Evolutionary conservation across 53 echinoderm and acorn worm genomes (phyloP).

Genomic region (Mesocentrotus franciscanus): DNA sequence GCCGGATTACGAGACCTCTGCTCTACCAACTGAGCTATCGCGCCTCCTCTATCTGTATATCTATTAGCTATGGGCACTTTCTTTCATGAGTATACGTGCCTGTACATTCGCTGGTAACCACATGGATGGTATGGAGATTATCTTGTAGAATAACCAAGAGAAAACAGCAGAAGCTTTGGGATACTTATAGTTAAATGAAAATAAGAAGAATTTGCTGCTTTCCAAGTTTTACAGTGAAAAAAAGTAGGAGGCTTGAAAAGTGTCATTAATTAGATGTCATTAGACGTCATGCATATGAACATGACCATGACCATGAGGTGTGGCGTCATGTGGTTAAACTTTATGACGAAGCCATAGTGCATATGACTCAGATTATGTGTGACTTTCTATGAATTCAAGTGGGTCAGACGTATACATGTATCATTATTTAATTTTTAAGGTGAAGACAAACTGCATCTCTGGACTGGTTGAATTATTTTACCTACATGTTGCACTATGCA

Average conservation of each 20-base stretch:
- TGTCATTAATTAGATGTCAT: not conserved
- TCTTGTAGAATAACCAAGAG: not conserved
- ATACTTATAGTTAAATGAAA: not conserved
- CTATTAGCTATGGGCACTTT: too few species aligned
- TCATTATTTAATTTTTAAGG: not conserved
- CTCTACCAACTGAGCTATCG: too few species aligned
- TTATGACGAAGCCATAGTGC: not conserved
- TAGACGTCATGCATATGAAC: not conserved
- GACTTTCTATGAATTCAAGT: not conserved
- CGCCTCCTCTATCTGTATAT: too few species aligned
- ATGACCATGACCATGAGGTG: not conserved
- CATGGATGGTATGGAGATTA: too few species aligned
- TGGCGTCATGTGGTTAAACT: not conserved
- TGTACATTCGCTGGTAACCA: too few species aligned
- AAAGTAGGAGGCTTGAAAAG: not conserved
- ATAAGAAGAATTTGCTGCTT: not conserved
- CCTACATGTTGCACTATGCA: not conserved
- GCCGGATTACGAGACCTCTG: too few species aligned
- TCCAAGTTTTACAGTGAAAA: not conserved
- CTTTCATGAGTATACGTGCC: too few species aligned
- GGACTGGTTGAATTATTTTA: not conserved
- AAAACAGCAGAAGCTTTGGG: not conserved
- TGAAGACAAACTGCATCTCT: not conserved
- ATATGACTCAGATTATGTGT: not conserved
- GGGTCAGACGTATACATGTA: not conserved